Evolutionary conservation across 2,888 invertebrate genomes (phyloP).

Genomic region (Machimus atricapillus): DNA sequence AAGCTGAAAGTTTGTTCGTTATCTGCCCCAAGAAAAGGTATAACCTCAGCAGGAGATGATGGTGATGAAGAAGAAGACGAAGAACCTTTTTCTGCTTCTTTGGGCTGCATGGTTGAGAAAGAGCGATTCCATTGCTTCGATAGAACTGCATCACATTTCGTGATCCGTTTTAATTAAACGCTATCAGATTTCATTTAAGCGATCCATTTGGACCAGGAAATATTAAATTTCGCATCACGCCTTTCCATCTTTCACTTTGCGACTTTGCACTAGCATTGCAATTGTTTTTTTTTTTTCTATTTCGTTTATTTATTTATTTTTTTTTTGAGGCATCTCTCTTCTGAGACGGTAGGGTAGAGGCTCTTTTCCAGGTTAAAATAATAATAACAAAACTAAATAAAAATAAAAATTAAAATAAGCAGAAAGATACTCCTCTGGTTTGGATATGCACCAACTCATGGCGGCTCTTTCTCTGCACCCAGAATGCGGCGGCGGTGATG

Average conservation of each 20-base stretch:
- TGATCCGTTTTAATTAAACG: conserved; percentile 42
- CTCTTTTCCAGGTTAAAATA: neutral
- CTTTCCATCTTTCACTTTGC: conserved; percentile 48
- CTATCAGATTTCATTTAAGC: conserved; percentile 44
- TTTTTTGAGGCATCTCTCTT: conserved; percentile 1
- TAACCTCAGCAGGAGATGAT: conserved; percentile 1
- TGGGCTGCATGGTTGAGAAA: neutral
- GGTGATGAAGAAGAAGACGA: neutral
- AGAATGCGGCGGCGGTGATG: neutral
- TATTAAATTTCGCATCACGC: conserved; percentile 63
- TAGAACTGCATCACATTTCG: conserved; percentile 41
- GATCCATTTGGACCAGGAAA: conserved; percentile 52
- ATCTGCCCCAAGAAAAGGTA: neutral
- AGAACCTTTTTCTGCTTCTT: neutral
- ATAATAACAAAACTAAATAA: neutral
- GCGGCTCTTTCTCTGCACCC: neutral
- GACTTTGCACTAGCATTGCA: conserved; percentile 17
- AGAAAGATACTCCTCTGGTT: neutral
- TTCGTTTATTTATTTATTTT: neutral
- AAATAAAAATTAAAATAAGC: neutral
- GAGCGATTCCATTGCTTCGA: conserved; percentile 25
- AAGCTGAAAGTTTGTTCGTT: neutral
- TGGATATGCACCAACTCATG: neutral
- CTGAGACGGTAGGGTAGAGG: neutral
- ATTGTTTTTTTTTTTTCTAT: neutral